Evolutionary conservation across 2,113 vertebrate genomes (phyloP), one percentile per base, ranked within the genome.

Genomic region (Smithornis capensis): DNA sequence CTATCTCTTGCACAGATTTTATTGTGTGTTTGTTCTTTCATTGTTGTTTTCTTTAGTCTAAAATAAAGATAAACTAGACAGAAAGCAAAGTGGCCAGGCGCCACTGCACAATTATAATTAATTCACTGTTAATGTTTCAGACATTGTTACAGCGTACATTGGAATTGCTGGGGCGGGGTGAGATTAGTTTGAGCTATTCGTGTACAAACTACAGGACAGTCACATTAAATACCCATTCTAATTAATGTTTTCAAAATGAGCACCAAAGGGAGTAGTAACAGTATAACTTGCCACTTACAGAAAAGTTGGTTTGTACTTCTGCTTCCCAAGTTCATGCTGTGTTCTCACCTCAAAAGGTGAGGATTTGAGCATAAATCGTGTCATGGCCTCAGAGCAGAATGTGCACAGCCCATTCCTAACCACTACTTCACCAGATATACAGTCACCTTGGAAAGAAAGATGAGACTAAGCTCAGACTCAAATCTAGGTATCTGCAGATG

Each of bases 21-120:
- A 85, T 87, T 78, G 91, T 12, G 0, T 95, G 89, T 92, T 96
- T 92, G 73, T 75, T 89, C 90, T 75, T 96, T 82, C 90, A 7
- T 73, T 95, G 88, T 95, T 96, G 96, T 94, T 96, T 95, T 92
- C 85, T 86, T 97, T 94, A 96, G 93, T 80, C 94, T 89, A 68
- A 95, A 96, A 96, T 63, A 95, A 96, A 95, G 94, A 96, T 96
- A 96, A 97, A 96, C 95, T 94, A 97, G 90, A 97, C 95, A 78
- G 94, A 90, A 78, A 96, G 93, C 69, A 76, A 90, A 95, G 93
- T 96, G 93, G 92, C 94, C 90, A 96, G 96, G 96, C 90, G 80
- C 96, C 95, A 92, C 92, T 96, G 95, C 96, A 95, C 95, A 95
- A 93, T 95, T 95, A 87, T 93, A 96, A 96, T 96, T 96, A 95